Percentiles rank a stretch among this genome's conserved stretches.
Conservation (phyloP, 2,888 invertebrate genomes). For the Dusona sp. region DNA sequence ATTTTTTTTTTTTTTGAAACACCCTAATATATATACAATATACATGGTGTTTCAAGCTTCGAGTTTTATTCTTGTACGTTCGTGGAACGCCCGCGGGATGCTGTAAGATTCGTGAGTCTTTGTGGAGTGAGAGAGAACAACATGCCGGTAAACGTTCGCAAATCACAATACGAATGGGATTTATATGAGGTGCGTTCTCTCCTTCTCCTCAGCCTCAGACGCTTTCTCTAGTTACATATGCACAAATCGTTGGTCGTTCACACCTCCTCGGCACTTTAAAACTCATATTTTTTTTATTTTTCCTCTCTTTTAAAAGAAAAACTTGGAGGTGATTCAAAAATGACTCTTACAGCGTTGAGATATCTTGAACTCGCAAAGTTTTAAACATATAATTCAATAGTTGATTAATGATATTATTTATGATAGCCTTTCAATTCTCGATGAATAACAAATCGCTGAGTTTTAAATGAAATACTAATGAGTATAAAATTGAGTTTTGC, state of each 20-base stretch:
- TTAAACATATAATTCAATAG: not conserved
- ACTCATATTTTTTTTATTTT: not conserved
- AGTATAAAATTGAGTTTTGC: not conserved
- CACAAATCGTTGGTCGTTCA: constrained; percentile 23
- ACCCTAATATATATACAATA: not conserved
- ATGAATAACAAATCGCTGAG: not conserved
- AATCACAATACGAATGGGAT: constrained; percentile 61
- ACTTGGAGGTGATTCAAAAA: not conserved
- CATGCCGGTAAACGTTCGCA: constrained; percentile 41
- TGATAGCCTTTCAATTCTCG: not conserved
- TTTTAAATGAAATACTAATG: not conserved
- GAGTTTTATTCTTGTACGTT: constrained; percentile 48
- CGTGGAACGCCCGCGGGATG: constrained; percentile 50
- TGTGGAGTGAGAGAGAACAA: constrained; percentile 11
- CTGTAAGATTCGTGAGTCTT: constrained; percentile 24
- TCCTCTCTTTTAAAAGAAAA: not conserved
- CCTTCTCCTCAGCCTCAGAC: constrained; percentile 18
- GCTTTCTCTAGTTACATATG: constrained; percentile 7
- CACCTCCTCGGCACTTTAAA: constrained; percentile 19
- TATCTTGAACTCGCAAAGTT: not conserved
- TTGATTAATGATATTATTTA: not conserved
- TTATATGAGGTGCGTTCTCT: constrained; percentile 36
- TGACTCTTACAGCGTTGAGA: not conserved
- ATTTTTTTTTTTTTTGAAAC: too few species aligned
- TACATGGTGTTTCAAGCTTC: constrained; percentile 34